A percentile compares a stretch with the other conserved stretches of the same genome.
These are phyloP conservation scores for Arvicanthis niloticus DNA, from an alignment of 2,113 vertebrate species.

Conservation along the genomic window DNA sequence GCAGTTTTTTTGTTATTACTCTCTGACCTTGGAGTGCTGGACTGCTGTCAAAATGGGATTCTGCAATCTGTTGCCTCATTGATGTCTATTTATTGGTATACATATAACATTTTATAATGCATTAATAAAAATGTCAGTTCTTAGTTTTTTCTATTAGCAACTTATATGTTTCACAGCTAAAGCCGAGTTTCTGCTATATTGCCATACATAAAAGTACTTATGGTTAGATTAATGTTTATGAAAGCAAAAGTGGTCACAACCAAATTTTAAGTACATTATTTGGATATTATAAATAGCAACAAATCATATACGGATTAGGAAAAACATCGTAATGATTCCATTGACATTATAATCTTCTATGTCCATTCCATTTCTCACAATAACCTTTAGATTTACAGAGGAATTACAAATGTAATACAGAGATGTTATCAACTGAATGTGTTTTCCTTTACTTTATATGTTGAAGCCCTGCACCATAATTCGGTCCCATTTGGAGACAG, in stretches of 20 bases:
- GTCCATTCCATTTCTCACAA: conserved; percentile 2
- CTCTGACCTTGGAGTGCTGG: conserved; percentile 45
- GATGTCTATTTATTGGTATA: conserved; percentile 36
- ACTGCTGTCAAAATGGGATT: conserved; percentile 62
- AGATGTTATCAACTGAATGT: background rate
- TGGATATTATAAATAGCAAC: conserved; percentile 46
- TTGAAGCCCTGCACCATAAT: background rate
- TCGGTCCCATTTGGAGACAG: background rate
- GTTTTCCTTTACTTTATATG: background rate
- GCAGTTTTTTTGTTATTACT: background rate
- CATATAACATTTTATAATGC: conserved; percentile 41
- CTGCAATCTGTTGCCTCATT: conserved; percentile 48
- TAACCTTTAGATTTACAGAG: background rate
- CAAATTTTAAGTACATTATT: conserved; percentile 51
- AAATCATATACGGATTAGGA: conserved; percentile 8
- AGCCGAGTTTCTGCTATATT: conserved; percentile 53
- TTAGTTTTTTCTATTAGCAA: conserved; percentile 58
- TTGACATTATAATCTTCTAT: background rate
- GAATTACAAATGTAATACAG: background rate
- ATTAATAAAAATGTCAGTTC: conserved; percentile 57
- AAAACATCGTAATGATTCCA: conserved; percentile 3
- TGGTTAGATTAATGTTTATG: conserved; percentile 47
- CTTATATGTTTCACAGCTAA: conserved; percentile 45
- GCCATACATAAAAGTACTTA: conserved; percentile 44
- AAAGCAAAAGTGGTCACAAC: conserved; percentile 44